Evolutionary conservation across 2,888 invertebrate genomes (phyloP).

Genomic region (Patella ulyssiponensis): DNA sequence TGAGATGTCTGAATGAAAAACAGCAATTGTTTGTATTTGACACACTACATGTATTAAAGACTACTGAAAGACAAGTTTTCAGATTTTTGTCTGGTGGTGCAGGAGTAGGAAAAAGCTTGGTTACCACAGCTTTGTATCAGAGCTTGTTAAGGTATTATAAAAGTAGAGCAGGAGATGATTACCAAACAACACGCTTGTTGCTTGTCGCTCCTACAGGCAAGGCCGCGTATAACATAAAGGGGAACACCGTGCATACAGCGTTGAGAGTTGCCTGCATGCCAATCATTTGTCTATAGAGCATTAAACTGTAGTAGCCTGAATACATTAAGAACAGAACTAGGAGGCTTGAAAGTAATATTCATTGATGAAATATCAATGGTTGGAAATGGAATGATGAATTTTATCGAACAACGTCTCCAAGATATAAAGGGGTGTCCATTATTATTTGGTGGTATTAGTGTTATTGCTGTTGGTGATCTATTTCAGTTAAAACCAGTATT

Average conservation of each 20-base stretch:
- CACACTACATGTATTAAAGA: conserved; percentile 25
- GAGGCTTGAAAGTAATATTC: conserved; percentile 31
- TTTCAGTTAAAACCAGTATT: conserved; percentile 40
- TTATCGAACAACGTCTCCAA: conserved; percentile 29
- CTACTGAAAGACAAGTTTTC: conserved; percentile 32
- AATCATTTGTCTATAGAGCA: conserved; percentile 25
- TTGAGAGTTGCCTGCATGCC: conserved; percentile 30
- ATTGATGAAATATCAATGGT: conserved; percentile 48
- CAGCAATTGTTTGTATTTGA: conserved; percentile 19
- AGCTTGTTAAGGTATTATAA: conserved; percentile 25
- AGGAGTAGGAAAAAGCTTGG: conserved; percentile 43
- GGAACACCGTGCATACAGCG: conserved; percentile 30
- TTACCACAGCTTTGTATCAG: conserved; percentile 41
- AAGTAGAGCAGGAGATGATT: conserved; percentile 31
- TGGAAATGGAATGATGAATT: conserved; percentile 32
- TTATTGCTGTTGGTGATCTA: conserved; percentile 41
- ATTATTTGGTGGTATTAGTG: conserved; percentile 36
- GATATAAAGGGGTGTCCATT: conserved; percentile 30
- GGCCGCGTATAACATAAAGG: conserved; percentile 36
- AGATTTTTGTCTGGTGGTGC: conserved; percentile 42
- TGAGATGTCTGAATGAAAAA: conserved; percentile 36
- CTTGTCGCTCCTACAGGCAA: conserved; percentile 46
- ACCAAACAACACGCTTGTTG: conserved; percentile 22
- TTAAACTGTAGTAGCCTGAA: conserved; percentile 17
- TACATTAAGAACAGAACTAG: conserved; percentile 17